phyloP scores from a whole-genome alignment of 2,888 invertebrate species.

The Pimpla rufipes region DNA sequence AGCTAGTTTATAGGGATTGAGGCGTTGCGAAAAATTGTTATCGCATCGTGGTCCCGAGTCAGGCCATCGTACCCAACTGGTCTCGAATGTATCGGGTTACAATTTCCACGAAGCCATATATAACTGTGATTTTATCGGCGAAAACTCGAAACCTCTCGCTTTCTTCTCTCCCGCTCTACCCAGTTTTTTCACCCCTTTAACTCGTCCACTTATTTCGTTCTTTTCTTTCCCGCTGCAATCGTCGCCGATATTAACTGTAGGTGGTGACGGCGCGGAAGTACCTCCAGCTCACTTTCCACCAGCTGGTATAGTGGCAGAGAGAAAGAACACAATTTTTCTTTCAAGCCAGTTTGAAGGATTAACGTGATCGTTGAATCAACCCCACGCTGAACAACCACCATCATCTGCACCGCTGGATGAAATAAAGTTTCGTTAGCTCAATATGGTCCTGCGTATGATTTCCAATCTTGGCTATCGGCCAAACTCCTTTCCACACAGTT shows the following conservation, averaged over 20 bases:
- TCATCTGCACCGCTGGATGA: constrained; percentile 60
- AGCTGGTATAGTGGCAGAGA: neutral
- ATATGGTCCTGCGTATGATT: constrained; percentile 79
- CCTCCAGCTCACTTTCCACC: neutral
- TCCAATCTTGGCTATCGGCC: constrained; percentile 77
- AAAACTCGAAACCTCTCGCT: constrained; percentile 41
- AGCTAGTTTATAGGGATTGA: constrained; percentile 58
- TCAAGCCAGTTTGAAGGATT: constrained; percentile 58
- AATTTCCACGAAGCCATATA: constrained; percentile 64
- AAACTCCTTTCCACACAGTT: constrained; percentile 77
- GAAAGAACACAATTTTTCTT: constrained; percentile 57
- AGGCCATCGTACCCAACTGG: neutral
- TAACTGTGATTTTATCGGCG: constrained; percentile 69
- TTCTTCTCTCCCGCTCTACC: neutral
- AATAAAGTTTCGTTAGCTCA: constrained; percentile 80
- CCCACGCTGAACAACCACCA: constrained; percentile 48
- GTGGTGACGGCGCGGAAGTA: constrained; percentile 32
- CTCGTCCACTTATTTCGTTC: constrained; percentile 14
- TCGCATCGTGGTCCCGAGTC: constrained; percentile 61
- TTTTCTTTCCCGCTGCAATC: constrained; percentile 41
- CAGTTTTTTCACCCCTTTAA: constrained; percentile 18
- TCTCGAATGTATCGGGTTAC: constrained; percentile 50
- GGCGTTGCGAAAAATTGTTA: constrained; percentile 71
- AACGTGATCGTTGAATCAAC: constrained; percentile 51
- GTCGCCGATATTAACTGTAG: constrained; percentile 44